These are phyloP conservation scores for Aplochiton taeniatus DNA, from an alignment of 2,797 vertebrate genomes.

Conservation along the genomic window DNA sequence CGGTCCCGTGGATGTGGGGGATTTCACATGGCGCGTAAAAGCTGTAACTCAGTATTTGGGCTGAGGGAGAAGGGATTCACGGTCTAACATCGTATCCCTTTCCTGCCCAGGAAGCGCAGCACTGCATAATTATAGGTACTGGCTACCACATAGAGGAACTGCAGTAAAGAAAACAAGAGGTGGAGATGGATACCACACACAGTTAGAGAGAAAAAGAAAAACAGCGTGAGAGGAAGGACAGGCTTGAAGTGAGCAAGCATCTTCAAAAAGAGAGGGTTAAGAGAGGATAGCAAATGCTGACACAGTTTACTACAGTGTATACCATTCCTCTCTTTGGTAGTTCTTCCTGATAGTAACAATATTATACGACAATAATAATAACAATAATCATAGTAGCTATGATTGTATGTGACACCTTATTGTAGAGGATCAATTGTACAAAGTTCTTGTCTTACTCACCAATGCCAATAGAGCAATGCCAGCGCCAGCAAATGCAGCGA, in stretches of 20 bases:
- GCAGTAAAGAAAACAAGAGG: conserved; percentile 29
- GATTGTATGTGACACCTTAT: background rate
- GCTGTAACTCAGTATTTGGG: conserved; percentile 36
- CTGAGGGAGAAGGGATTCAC: conserved; percentile 23
- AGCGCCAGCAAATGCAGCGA: conserved; percentile 92
- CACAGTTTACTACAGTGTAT: too few relatives aligned
- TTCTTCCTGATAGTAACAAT: too few relatives aligned
- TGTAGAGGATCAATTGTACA: background rate
- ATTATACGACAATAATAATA: too few relatives aligned
- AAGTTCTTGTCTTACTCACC: conserved; percentile 77
- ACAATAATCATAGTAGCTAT: too few relatives aligned
- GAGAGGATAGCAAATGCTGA: too few relatives aligned
- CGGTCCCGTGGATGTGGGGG: conserved; percentile 38
- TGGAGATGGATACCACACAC: background rate
- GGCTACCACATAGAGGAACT: conserved; percentile 93
- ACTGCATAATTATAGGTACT: conserved; percentile 98
- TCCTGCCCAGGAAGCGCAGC: conserved; percentile 93
- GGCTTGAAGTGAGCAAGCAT: background rate
- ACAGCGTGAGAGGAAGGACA: background rate
- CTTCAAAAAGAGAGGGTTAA: background rate
- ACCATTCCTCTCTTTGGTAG: too few relatives aligned
- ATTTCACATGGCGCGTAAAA: conserved; percentile 37
- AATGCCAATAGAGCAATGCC: conserved; percentile 90
- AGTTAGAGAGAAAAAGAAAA: background rate
- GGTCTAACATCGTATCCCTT: conserved; percentile 87